Base-by-base conservation (phyloP, 2,888 invertebrate species). In the Bembecia ichneumoniformis region DNA sequence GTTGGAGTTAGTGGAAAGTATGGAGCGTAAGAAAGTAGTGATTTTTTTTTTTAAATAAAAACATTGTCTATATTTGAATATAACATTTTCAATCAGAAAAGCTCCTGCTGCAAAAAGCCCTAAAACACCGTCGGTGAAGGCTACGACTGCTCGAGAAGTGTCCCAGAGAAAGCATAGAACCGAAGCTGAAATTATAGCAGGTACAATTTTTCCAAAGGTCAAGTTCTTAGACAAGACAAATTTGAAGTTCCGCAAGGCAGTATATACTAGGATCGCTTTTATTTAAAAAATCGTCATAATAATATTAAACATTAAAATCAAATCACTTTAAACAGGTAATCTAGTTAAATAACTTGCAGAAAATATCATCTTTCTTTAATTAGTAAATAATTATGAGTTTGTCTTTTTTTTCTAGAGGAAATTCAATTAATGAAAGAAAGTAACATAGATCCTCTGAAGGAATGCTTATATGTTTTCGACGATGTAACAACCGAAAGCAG, bases 121-220 rank as follows among this genome's bases (percentile, higher is more conserved):
- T 17, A 79, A 74, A 58, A 47, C 16, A 11, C 17, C 44, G 49
- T 10, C 57, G 50, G 46, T 60, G 10, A 63, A 71, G 54, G 20
- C 58, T 3, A 36, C 56, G 35, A 40, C 62, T 4, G 5, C 55
- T 34, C 68, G 66, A 56, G 68, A 70, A 9, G 35, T 50, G 9
- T 40, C 66, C 1, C 66, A 71, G 5, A 66, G 59, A 54, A 73
- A 69, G 56, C 64, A 63, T 46, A 62, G 75, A 51, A 75, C 71
- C 7, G 84, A 83, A 58, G 66, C 77, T 11, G 84, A 86, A 71
- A 80, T 86, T 36, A 60, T 75, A 50, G 62, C 74, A 61, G 84
- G 84, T 82, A 52, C 17, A 28, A 28, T 28, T 28, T 28, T 1
- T 28, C 9, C 1, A 20, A 20, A 20, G 5, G 7, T 7, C 20